These are phyloP conservation scores for Tenebrio molitor DNA, from an alignment of 1,140 invertebrate species.

Conservation along the genomic window DNA sequence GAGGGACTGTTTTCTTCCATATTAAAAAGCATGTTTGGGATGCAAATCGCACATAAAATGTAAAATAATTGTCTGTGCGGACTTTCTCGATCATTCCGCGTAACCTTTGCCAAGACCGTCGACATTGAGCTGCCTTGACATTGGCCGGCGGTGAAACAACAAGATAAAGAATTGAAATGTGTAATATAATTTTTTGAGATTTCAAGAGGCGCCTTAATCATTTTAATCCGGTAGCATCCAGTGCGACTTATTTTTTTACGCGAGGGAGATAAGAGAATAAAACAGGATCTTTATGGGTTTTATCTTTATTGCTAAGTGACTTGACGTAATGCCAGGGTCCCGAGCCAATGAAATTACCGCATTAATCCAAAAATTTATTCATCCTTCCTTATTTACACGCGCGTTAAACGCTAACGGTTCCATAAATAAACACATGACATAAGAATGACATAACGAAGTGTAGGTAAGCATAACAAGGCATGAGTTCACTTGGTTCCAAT, in stretches of 20 bases:
- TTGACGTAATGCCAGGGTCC: background rate
- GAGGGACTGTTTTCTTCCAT: background rate
- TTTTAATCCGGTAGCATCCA: too few species aligned
- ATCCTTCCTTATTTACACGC: constrained; percentile 12
- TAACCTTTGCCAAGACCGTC: background rate
- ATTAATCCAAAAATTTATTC: constrained; percentile 14
- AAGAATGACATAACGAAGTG: constrained; percentile 28
- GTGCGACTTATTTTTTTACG: background rate
- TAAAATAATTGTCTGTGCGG: constrained; percentile 9
- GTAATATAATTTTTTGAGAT: too few species aligned
- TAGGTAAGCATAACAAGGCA: constrained; percentile 20
- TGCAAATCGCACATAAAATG: constrained; percentile 3
- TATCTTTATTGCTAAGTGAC: constrained; percentile 14
- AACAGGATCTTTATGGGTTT: constrained; percentile 1
- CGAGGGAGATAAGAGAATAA: constrained; percentile 7
- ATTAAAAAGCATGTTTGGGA: constrained; percentile 24
- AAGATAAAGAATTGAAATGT: constrained; percentile 7
- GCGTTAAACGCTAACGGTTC: background rate
- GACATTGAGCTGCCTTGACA: constrained; percentile 40
- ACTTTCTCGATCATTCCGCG: background rate
- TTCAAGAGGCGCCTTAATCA: too few species aligned
- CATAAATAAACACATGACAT: constrained; percentile 25
- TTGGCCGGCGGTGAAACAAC: constrained; percentile 16
- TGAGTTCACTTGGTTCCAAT: background rate
- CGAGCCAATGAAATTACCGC: background rate